These are phyloP conservation scores for Epizoanthus illoricatus DNA, from an alignment of 92 coral and sea anemone species.

Conservation along the genomic window DNA sequence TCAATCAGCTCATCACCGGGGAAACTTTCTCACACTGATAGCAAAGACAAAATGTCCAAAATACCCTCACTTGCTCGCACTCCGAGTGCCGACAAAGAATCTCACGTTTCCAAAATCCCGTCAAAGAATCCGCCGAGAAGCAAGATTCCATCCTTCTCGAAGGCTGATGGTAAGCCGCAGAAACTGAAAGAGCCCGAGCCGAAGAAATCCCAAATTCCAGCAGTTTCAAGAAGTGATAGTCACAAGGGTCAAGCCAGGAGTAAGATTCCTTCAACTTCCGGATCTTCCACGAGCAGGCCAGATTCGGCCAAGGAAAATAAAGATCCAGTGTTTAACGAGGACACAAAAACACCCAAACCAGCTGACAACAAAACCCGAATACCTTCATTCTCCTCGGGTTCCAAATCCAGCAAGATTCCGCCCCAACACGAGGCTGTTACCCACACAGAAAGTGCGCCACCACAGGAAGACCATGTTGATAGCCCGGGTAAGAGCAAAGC, in stretches of 20 bases:
- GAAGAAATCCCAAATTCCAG: slow-evolving; percentile 67
- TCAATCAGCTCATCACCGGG: slow-evolving; percentile 42
- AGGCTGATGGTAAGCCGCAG: slow-evolving; percentile 57
- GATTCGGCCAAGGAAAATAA: slow-evolving; percentile 88
- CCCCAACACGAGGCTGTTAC: slow-evolving; percentile 11
- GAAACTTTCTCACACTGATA: slow-evolving; percentile 35
- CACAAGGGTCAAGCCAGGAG: slow-evolving; percentile 52
- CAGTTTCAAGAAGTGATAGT: slow-evolving; percentile 49
- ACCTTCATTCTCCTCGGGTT: slow-evolving; percentile 31
- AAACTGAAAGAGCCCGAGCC: slow-evolving; percentile 46
- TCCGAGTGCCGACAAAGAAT: slow-evolving; percentile 47
- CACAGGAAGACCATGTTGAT: slow-evolving; percentile 28
- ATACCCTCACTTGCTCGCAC: slow-evolving; percentile 76
- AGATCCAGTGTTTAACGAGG: slow-evolving; percentile 54
- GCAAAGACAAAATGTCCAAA: slow-evolving; percentile 73
- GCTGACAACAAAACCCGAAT: slow-evolving; percentile 34
- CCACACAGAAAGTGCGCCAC: not conserved
- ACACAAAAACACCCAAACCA: slow-evolving; percentile 33
- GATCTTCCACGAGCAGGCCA: slow-evolving; percentile 46
- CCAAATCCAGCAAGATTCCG: slow-evolving; percentile 38
- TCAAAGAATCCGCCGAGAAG: slow-evolving; percentile 76
- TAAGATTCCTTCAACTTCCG: slow-evolving; percentile 56
- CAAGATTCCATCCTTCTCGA: slow-evolving; percentile 76
- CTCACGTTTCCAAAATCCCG: slow-evolving; percentile 69
- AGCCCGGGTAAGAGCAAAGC: slow-evolving; percentile 20